Evolutionary conservation across 2,797 vertebrate genomes (phyloP), one percentile per base, ranked within the genome.

Genomic region (Tarsius wallacei): DNA sequence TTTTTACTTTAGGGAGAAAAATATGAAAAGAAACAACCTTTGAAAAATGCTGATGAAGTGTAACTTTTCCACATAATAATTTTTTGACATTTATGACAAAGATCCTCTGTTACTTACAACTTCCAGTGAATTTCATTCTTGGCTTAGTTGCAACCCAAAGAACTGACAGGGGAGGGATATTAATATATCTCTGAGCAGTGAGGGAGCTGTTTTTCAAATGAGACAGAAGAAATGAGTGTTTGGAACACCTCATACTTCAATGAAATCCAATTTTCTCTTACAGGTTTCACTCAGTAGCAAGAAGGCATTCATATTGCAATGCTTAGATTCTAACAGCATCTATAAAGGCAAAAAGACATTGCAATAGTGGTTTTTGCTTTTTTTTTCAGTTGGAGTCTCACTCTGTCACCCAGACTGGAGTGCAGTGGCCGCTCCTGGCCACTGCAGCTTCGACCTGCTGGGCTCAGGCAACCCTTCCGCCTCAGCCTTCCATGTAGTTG

Each of bases 231-330:
- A 97, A 94, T 87, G 95, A 97, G 26, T 94, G 70, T 96, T 98
- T 97, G 21, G 51, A 98, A 97, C 93, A 97, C 90, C 94, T 98
- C 97, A 98, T 97, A 97, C 96, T 97, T 98, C 98, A 98, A 12
- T 84, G 85, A 98, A 98, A 98, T 98, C 95, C 90, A 97, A 96
- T 98, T 98, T 98, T 98, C 97, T 97, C 90, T 97, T 96, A 92
- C 49, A 97, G 89, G 91, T 96, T 96, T 98, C 0, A 0, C 95
- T 95, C 57, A 68, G 61, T 94, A 96, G 93, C 89, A 97, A 91
- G 96, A 97, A 95, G 26, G 24, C 2, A 2, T 74, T 96, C 93
- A 68, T 36, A 97, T 74, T 73, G 81, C 68, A 86, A 59, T 96
- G 78, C 21, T 87, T 16, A 9, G 55, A 95, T 87, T 70, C 63